These are phyloP conservation scores for Hypotaenidia philippensis DNA, from an alignment of 2,797 vertebrate species.

Conservation along the genomic window DNA sequence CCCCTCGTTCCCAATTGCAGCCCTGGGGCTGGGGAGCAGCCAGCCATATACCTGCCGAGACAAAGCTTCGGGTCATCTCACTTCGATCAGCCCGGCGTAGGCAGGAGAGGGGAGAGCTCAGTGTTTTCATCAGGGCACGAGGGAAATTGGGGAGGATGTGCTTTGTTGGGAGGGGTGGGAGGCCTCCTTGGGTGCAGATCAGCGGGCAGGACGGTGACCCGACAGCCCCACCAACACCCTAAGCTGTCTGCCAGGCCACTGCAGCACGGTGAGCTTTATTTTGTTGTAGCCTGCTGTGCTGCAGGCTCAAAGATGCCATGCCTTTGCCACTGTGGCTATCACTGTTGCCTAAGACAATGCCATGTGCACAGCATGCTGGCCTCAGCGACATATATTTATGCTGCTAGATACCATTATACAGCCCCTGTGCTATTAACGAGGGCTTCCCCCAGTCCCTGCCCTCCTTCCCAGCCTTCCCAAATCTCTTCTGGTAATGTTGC, in stretches of 20 bases:
- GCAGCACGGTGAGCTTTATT: not conserved
- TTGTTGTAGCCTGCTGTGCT: not conserved
- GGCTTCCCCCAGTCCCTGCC: not conserved
- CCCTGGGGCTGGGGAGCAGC: not conserved
- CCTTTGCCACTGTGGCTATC: not conserved
- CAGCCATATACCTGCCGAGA: fast-evolving
- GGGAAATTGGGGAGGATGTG: fast-evolving
- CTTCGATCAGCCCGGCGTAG: fast-evolving
- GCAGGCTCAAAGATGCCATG: not conserved
- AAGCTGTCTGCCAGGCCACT: not conserved
- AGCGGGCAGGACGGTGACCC: not conserved
- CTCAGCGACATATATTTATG: not conserved
- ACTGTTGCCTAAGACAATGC: not conserved
- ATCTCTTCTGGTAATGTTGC: not conserved
- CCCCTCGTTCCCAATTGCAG: fast-evolving
- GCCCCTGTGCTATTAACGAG: not conserved
- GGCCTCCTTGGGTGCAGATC: fast-evolving
- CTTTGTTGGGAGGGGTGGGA: not conserved
- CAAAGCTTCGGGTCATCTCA: not conserved
- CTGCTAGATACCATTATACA: not conserved
- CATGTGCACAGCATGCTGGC: not conserved
- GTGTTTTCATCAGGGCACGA: not conserved
- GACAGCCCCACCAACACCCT: not conserved
- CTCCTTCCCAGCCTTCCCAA: not conserved
- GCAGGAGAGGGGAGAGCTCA: not conserved